Conservation (phyloP, 2,797 vertebrate species). For the Prionace glauca region DNA sequence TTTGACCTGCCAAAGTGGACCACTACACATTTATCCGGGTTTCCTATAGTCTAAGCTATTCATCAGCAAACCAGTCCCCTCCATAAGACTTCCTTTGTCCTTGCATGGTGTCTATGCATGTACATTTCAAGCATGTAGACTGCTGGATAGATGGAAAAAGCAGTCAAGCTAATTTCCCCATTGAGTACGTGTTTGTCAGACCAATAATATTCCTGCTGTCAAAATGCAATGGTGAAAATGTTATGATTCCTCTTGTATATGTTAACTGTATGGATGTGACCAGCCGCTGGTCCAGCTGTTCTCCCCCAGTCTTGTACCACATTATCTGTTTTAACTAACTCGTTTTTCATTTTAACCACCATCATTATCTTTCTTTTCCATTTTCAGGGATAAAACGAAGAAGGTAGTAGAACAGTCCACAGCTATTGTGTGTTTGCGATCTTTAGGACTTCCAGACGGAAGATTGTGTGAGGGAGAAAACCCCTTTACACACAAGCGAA, state of each 20-base stretch:
- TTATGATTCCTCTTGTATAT: neutral
- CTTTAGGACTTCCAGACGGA: conserved; percentile 75
- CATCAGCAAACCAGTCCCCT: neutral
- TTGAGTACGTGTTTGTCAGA: neutral
- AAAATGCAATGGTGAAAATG: neutral
- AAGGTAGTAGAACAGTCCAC: conserved; percentile 89
- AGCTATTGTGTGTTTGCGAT: conserved; percentile 79
- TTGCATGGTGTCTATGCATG: neutral
- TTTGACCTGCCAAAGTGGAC: too few relatives aligned
- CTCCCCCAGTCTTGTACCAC: too few relatives aligned
- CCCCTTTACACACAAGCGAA: conserved; percentile 74
- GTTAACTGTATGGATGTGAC: neutral
- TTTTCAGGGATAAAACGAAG: conserved; percentile 90
- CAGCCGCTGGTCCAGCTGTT: neutral
- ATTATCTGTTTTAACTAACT: neutral
- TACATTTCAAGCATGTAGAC: neutral
- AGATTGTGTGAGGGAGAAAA: conserved; percentile 65
- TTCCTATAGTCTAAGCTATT: neutral
- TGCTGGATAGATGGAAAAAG: neutral
- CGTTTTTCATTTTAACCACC: neutral
- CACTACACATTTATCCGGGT: too few relatives aligned
- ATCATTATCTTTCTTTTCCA: neutral
- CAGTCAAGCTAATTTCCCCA: neutral
- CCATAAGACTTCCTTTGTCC: neutral
- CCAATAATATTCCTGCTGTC: neutral